Percentiles rank a stretch among this genome's conserved stretches.
Conservation (phyloP, 2,888 invertebrate species). For the Cosmopolites sordidus region DNA sequence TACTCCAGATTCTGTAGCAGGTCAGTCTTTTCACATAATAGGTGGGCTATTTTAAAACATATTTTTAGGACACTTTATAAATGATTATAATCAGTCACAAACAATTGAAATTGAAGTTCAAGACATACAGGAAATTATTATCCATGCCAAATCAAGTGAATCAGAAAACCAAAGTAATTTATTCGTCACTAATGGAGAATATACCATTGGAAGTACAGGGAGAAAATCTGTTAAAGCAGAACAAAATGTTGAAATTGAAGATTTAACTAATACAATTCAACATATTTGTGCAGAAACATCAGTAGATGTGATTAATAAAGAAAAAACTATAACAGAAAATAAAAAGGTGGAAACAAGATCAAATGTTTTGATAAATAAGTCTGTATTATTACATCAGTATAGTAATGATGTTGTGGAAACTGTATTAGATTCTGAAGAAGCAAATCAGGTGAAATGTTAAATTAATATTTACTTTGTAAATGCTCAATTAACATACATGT, state of each 20-base stretch:
- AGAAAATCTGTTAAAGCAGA: conserved; percentile 6
- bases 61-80: conserved; percentile 13
- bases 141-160: conserved; percentile 12
- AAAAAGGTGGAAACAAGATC: too few relatives aligned
- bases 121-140: conserved; percentile 19
- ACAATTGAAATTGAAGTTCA: conserved; percentile 21
- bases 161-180: conserved; percentile 7
- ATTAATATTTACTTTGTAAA: too few relatives aligned
- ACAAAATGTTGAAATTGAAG: neutral
- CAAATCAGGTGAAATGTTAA: too few relatives aligned
- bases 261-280: neutral
- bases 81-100: conserved; percentile 14
- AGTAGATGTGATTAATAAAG: neutral
- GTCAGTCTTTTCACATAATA: too few relatives aligned
- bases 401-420: too few relatives aligned
- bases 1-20: conserved; percentile 33
- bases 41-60: too few relatives aligned
- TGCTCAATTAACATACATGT: too few relatives aligned
- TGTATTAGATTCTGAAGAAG: too few relatives aligned
- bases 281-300: neutral
- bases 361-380: too few relatives aligned
- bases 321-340: neutral
- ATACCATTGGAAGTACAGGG: conserved; percentile 12
- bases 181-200: conserved; percentile 10
- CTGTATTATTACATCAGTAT: too few relatives aligned